Evolutionary conservation across 1,140 invertebrate species (phyloP).

Genomic region (Zaprionus davidi): DNA sequence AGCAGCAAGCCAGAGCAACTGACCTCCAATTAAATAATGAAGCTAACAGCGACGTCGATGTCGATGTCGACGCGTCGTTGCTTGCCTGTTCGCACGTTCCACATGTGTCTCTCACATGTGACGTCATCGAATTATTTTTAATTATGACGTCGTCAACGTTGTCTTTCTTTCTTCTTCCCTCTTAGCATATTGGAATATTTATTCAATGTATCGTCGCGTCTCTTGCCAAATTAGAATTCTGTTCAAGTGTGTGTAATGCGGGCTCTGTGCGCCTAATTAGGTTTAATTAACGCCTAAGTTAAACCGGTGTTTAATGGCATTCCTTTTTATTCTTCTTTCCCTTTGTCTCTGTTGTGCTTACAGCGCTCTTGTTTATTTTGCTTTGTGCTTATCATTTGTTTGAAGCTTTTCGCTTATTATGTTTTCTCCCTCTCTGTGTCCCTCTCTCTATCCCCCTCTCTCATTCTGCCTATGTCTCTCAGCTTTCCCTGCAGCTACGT

Average conservation of each 20-base stretch:
- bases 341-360: conserved; percentile 25
- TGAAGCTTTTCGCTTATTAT: conserved; percentile 19
- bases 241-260: conserved; percentile 46
- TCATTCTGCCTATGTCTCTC: not conserved
- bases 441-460: not conserved
- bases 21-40: conserved; percentile 39
- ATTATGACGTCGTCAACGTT: conserved; percentile 48
- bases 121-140: conserved; percentile 76
- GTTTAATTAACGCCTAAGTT: conserved; percentile 66
- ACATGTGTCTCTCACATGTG: conserved; percentile 21
- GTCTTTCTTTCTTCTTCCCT: not conserved
- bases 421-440: not conserved
- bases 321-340: conserved; percentile 14
- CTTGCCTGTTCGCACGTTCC: conserved; percentile 12
- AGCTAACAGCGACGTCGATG: conserved; percentile 6
- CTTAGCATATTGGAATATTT: conserved; percentile 32
- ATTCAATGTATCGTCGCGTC: conserved; percentile 5
- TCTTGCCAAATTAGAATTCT: conserved; percentile 53
- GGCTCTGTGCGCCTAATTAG: conserved; percentile 61
- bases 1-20: conserved; percentile 15
- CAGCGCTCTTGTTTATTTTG: conserved; percentile 40
- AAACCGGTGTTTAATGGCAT: conserved; percentile 66
- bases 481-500: conserved; percentile 12
- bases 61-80: not conserved
- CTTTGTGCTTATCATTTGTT: conserved; percentile 54